Percentiles rank a stretch among this genome's conserved stretches.
phyloP scores from a whole-genome alignment of 2,113 vertebrate species.

The Melanerpes aurifrons region DNA sequence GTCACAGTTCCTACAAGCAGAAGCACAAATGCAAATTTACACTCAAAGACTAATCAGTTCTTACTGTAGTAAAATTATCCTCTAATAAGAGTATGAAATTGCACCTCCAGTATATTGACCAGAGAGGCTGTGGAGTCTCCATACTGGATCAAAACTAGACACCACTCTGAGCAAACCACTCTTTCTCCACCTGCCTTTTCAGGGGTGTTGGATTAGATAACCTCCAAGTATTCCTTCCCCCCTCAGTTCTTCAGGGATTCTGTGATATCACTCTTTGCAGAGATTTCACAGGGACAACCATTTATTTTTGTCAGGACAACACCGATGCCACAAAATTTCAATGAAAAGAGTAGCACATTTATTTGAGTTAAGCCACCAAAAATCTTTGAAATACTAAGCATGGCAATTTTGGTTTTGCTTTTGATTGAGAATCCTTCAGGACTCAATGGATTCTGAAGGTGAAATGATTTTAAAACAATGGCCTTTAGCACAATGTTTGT shows the following conservation, averaged over 20 bases:
- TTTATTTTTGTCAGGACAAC: background rate
- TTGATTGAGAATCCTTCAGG: constrained; percentile 12
- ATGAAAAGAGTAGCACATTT: background rate
- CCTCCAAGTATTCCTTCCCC: background rate
- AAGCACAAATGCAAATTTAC: background rate
- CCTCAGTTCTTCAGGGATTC: background rate
- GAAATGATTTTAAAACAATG: constrained; percentile 25
- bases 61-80: background rate
- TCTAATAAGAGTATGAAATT: background rate
- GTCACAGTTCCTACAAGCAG: background rate
- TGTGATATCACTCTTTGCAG: background rate
- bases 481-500: constrained; percentile 27
- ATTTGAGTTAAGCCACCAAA: background rate
- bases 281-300: background rate
- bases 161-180: background rate
- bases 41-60: background rate
- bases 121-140: background rate
- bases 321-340: background rate
- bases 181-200: too few species aligned
- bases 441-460: background rate
- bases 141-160: background rate
- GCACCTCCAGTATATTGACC: background rate
- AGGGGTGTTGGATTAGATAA: background rate
- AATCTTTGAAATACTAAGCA: background rate
- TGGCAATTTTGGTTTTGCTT: background rate